phyloP scores from a whole-genome alignment of 1,140 invertebrate species.

The Eueides isabella region DNA sequence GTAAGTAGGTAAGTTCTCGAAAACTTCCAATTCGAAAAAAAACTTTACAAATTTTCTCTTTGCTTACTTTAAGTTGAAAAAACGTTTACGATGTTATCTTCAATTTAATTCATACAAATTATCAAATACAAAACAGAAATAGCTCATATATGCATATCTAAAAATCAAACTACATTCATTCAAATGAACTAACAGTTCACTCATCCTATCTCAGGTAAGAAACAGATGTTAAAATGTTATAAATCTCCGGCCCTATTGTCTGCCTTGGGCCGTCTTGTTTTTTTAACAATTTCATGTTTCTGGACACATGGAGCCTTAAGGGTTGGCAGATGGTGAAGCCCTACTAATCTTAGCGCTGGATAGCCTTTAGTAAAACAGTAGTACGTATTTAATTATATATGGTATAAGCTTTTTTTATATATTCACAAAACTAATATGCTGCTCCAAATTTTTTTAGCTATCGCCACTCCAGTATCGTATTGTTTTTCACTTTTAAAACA shows the following conservation, averaged over 20 bases:
- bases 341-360: slow-evolving; percentile 5
- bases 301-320: slow-evolving; percentile 59
- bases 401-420: background rate
- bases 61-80: too few species aligned
- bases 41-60: too few species aligned
- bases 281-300: slow-evolving; percentile 59
- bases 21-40: too few species aligned
- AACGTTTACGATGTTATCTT: too few species aligned
- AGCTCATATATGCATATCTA: background rate
- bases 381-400: slow-evolving; percentile 2
- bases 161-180: background rate
- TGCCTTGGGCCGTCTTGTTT: slow-evolving; percentile 48
- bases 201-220: slow-evolving; percentile 48
- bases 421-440: background rate
- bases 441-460: background rate
- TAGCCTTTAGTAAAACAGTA: background rate
- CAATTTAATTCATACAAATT: too few species aligned
- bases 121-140: too few species aligned
- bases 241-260: slow-evolving; percentile 66
- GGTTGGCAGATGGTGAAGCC: slow-evolving; percentile 53
- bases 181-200: slow-evolving; percentile 10
- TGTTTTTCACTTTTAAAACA: too few species aligned
- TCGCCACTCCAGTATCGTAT: background rate
- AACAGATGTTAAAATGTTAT: slow-evolving; percentile 65
- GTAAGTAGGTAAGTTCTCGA: too few species aligned